Evolutionary conservation across 2,797 vertebrate species (phyloP).

Genomic region (Dromococcyx pavoninus): DNA sequence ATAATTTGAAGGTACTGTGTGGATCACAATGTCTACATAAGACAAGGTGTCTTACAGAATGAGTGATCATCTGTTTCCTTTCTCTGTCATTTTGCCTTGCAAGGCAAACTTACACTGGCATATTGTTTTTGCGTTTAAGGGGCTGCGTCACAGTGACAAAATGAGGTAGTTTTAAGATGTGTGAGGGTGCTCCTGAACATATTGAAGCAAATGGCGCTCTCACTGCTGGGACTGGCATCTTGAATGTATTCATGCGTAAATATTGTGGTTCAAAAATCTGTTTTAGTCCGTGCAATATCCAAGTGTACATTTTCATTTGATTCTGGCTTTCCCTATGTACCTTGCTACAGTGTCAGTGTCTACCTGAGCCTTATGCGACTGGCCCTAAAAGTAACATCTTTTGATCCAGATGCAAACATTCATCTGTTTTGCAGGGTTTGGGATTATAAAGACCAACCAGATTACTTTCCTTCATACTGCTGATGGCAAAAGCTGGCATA

Average conservation of each 20-base stretch:
- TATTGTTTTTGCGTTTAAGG: background rate
- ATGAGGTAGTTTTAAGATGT: background rate
- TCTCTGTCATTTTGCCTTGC: background rate
- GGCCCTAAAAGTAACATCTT: background rate
- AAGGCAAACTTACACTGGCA: background rate
- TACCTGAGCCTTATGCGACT: background rate
- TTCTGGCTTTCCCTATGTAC: background rate
- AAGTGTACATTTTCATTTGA: background rate
- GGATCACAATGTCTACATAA: background rate
- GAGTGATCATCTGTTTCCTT: background rate
- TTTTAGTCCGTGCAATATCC: background rate
- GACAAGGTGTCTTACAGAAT: rapidly evolving
- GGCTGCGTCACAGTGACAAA: background rate
- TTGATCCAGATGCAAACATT: background rate
- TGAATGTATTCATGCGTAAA: background rate
- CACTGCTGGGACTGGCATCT: background rate
- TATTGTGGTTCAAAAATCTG: background rate
- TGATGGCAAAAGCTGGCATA: background rate
- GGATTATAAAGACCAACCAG: background rate
- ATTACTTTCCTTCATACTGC: background rate
- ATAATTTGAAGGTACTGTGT: background rate
- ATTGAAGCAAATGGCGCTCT: background rate
- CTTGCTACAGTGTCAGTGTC: background rate
- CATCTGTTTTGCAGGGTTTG: background rate
- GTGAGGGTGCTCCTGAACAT: background rate